These are phyloP conservation scores for Meteorus colon DNA, from an alignment of 2,888 invertebrate species.

Conservation along the genomic window DNA sequence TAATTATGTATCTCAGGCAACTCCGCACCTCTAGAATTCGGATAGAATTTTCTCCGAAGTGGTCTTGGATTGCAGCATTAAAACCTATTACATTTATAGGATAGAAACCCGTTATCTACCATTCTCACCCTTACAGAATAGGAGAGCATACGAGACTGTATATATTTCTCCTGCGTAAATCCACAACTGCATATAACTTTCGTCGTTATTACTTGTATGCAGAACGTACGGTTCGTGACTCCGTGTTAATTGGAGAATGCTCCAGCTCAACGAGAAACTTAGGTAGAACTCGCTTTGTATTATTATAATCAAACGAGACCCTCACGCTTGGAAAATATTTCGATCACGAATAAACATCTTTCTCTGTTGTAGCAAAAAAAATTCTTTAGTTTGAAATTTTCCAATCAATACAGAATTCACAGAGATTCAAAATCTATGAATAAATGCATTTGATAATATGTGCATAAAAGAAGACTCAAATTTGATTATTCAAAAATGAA, in stretches of 20 bases:
- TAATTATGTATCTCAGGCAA: not conserved
- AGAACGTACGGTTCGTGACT: slow-evolving; percentile 47
- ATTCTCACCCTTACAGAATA: not conserved
- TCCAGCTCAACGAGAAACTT: slow-evolving; percentile 38
- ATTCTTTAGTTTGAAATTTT: no score
- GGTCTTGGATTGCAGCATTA: not conserved
- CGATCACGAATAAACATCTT: not conserved
- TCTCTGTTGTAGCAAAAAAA: no score
- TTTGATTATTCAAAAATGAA: not conserved
- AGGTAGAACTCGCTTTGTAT: slow-evolving; percentile 31
- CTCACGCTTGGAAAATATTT: slow-evolving; percentile 2
- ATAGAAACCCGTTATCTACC: slow-evolving; percentile 15
- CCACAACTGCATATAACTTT: slow-evolving; percentile 23
- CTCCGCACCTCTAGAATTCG: not conserved
- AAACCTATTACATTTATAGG: not conserved
- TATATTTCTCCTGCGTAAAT: not conserved
- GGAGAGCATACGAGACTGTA: not conserved
- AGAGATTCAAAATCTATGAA: no score
- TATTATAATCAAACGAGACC: slow-evolving; percentile 46
- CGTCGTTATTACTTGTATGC: slow-evolving; percentile 37
- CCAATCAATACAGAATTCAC: no score
- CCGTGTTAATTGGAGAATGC: slow-evolving; percentile 52
- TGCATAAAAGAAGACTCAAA: not conserved
- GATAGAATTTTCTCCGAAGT: not conserved
- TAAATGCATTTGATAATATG: no score